Evolutionary conservation across 2,113 vertebrate species (phyloP), one percentile per base, ranked within the genome.

Genomic region (Beaufortia kweichowensis): DNA sequence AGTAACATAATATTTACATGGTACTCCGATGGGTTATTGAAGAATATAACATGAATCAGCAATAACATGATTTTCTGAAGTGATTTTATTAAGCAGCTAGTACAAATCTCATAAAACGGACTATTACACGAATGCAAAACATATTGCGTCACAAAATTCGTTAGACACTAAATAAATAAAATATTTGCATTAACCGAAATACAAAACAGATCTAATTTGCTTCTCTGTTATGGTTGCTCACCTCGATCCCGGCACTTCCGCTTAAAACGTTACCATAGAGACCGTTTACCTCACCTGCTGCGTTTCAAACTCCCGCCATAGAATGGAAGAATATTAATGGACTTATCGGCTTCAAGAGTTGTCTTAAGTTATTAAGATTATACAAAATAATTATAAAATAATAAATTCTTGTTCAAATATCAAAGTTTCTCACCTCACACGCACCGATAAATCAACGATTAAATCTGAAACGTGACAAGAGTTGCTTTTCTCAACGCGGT

Each of bases 201-300:
- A 6, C n/a, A 33, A 1, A 21, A 2, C 50, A 17, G 17, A 67
- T 29, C 2, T 17, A 0, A 43, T 43, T 26, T 43, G 62, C 43
- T 65, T 19, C 14, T 65, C 63, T 28, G 41, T 46, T 65, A 9
- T 65, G 26, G 64, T 33, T 68, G 65, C 65, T 68, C 31, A 67
- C 24, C 43, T 48, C 17, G 26, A 33, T 10, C 12, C 29, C 29
- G 7, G 11, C 48, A 69, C 66, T 69, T 69, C 66, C 66, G 66
- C 48, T 55, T 55, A 23, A 6, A 17, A 15, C 19, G 66, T 69
- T 55, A 17, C 66, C 66, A n/a, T 69, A n/a, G 66, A 33, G 66
- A 69, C 66, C 19, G 28, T 8, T 33, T n/a, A 6, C 46, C 46
- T 35, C 19, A 15, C 5, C 11, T 6, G 4, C 65, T 6, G 8